A percentile compares a stretch with the other conserved stretches of the same genome.
These are phyloP conservation scores for Sardina pilchardus DNA, from an alignment of 2,113 vertebrate genomes.

Conservation along the genomic window DNA sequence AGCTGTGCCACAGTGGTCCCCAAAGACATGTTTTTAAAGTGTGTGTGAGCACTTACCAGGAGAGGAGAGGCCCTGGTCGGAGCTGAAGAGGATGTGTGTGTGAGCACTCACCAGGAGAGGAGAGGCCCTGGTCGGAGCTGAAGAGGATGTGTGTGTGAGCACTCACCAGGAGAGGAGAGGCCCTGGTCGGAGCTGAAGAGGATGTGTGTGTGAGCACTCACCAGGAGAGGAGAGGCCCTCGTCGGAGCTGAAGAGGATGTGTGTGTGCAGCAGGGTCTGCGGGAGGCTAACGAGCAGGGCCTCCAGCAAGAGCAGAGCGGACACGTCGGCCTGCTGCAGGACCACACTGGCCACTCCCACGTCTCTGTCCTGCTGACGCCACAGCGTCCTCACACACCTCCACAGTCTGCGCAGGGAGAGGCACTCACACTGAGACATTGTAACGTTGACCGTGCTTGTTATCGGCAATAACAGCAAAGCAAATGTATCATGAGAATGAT, in stretches of 20 bases:
- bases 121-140: conserved; percentile 67
- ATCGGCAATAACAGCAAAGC: not conserved
- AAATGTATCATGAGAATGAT: not conserved
- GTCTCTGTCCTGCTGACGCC: accelerated
- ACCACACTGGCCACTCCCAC: conserved; percentile 48
- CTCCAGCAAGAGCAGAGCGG: conserved; percentile 76
- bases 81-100: conserved; percentile 70
- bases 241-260: conserved; percentile 71
- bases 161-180: conserved; percentile 68
- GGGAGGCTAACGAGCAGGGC: conserved; percentile 80
- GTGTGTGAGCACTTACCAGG: conserved; percentile 63
- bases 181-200: conserved; percentile 72
- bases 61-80: conserved; percentile 66
- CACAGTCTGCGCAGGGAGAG: conserved; percentile 69
- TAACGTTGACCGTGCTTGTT: not conserved
- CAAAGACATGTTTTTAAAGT: too few species aligned
- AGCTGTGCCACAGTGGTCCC: too few species aligned
- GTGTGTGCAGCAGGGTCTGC: conserved; percentile 78
- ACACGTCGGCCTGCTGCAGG: conserved; percentile 74
- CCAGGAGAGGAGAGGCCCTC: conserved; percentile 69
- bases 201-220: conserved; percentile 58
- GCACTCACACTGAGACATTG: not conserved
- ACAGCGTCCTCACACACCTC: conserved; percentile 58
- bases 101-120: conserved; percentile 71
- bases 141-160: conserved; percentile 72